phyloP scores from a whole-genome alignment of 2,888 invertebrate genomes.

The Andrena hattorfiana region DNA sequence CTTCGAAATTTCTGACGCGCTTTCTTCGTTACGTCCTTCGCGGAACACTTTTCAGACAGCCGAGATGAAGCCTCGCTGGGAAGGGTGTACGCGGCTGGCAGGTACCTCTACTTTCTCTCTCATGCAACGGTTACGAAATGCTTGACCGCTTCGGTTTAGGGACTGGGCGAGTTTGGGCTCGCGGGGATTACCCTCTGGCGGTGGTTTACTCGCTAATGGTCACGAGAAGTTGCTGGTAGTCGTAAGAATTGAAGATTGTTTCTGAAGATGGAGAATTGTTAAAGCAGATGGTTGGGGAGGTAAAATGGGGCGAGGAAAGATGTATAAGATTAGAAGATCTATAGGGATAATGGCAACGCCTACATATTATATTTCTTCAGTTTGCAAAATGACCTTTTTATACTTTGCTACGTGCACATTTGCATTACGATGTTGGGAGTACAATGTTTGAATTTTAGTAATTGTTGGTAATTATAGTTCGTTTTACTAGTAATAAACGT shows the following conservation, averaged over 20 bases:
- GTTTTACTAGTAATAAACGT: no score
- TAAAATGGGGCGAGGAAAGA: no score
- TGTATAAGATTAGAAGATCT: no score
- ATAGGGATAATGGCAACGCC: no score
- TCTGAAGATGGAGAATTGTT: no score
- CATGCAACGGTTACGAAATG: background rate
- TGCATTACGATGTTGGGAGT: no score
- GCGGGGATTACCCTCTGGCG: background rate
- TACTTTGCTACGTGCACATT: no score
- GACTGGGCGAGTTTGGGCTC: background rate
- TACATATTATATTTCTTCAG: no score
- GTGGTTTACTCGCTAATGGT: background rate
- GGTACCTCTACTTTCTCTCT: constrained; percentile 4
- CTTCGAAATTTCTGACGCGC: constrained; percentile 36
- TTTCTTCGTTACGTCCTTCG: constrained; percentile 25
- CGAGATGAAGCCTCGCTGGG: background rate
- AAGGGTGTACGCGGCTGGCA: background rate
- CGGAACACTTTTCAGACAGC: constrained; percentile 10
- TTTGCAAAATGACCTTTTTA: no score
- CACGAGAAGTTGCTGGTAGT: background rate
- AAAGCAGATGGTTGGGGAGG: no score
- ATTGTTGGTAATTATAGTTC: no score
- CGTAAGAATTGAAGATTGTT: background rate
- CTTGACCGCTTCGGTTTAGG: background rate
- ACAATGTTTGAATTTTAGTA: no score